Conservation (phyloP, 2,888 invertebrate species). For the Catocala nupta region DNA sequence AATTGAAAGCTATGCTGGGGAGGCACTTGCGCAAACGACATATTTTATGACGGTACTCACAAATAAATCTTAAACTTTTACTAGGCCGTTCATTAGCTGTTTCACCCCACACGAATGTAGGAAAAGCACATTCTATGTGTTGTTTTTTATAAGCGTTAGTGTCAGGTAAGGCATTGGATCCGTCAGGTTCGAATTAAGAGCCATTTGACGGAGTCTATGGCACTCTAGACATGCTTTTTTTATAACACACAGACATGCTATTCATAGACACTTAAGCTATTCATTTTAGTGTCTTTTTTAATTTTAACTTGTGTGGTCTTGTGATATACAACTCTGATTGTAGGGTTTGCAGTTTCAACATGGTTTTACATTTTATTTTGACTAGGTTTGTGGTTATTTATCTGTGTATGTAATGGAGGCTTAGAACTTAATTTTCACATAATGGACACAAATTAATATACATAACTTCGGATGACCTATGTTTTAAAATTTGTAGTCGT, state of each 20-base stretch:
- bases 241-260: constrained; percentile 29
- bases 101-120: constrained; percentile 41
- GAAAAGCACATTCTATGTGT: constrained; percentile 52
- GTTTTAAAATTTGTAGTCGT: too few relatives aligned
- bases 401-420: too few relatives aligned
- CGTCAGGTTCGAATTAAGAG: constrained; percentile 64
- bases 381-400: too few relatives aligned
- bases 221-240: constrained; percentile 50
- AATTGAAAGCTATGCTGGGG: too few relatives aligned
- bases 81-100: constrained; percentile 13
- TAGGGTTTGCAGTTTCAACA: too few relatives aligned
- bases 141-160: constrained; percentile 54
- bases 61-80: background rate
- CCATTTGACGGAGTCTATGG: constrained; percentile 53
- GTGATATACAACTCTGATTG: background rate
- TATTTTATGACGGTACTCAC: too few relatives aligned
- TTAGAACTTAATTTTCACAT: too few relatives aligned
- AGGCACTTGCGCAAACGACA: too few relatives aligned
- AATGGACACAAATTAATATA: too few relatives aligned
- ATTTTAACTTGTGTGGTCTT: constrained; percentile 8
- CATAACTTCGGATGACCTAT: too few relatives aligned
- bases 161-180: constrained; percentile 53
- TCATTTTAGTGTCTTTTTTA: constrained; percentile 14
- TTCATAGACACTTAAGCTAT: constrained; percentile 21
- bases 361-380: too few relatives aligned